phyloP scores from a whole-genome alignment of 2,888 invertebrate genomes.

The Bedellia somnulentella region DNA sequence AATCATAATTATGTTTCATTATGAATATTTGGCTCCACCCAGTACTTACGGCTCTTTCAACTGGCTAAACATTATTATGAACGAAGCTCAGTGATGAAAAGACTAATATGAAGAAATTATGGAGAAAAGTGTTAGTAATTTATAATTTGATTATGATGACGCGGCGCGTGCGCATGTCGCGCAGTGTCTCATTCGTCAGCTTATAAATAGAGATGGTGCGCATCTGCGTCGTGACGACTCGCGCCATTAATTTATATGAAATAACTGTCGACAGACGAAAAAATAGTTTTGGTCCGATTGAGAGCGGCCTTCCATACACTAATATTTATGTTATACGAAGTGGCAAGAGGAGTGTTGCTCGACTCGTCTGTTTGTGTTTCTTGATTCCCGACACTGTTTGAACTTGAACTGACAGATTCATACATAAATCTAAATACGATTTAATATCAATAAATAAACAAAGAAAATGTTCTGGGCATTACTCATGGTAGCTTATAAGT shows the following conservation, averaged over 20 bases:
- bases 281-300: conserved; percentile 46
- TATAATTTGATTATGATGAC: conserved; percentile 56
- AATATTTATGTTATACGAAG: conserved; percentile 59
- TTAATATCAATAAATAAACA: not conserved
- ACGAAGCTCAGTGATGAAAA: not conserved
- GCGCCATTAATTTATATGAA: conserved; percentile 62
- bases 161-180: conserved; percentile 47
- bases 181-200: conserved; percentile 58
- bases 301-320: conserved; percentile 51
- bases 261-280: conserved; percentile 60
- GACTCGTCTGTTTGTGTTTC: conserved; percentile 1
- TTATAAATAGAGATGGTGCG: conserved; percentile 52
- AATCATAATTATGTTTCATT: conserved; percentile 55
- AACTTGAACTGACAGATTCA: conserved; percentile 1
- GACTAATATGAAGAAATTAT: not conserved
- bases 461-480: too few species aligned
- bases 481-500: too few species aligned
- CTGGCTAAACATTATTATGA: not conserved
- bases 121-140: conserved; percentile 41
- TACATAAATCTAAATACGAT: not conserved
- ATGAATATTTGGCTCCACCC: conserved; percentile 14
- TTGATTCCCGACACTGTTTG: not conserved
- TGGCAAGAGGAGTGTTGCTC: conserved; percentile 15
- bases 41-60: conserved; percentile 6
- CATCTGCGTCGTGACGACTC: conserved; percentile 59